phyloP scores from a whole-genome alignment of 2,888 invertebrate species.

The Diarsia brunnea region DNA sequence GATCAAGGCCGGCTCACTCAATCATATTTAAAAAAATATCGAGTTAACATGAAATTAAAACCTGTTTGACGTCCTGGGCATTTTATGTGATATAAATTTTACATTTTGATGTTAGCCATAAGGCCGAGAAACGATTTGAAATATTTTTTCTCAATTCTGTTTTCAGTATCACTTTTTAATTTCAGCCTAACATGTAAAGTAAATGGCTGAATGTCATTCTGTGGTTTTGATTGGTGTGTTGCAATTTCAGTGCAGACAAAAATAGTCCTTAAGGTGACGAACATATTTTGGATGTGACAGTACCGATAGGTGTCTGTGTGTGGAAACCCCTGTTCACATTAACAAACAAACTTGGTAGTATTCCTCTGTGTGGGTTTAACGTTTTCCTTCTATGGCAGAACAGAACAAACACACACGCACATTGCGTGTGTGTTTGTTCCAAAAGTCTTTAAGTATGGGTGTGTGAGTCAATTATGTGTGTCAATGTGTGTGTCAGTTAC shows the following conservation, averaged over 20 bases:
- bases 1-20: no score
- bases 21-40: not conserved
- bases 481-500: conserved; percentile 21
- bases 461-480: conserved; percentile 46
- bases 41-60: not conserved
- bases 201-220: not conserved
- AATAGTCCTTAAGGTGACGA: not conserved
- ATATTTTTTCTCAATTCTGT: not conserved
- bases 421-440: conserved; percentile 12
- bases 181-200: no score
- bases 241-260: not conserved
- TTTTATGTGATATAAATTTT: not conserved
- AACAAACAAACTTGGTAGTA: conserved; percentile 37
- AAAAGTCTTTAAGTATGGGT: conserved; percentile 13
- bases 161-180: not conserved
- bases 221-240: no score
- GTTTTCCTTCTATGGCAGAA: conserved; percentile 40
- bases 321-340: conserved; percentile 26
- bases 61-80: not conserved
- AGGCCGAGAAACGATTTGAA: not conserved
- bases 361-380: conserved; percentile 30
- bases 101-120: not conserved
- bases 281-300: not conserved
- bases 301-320: conserved; percentile 27
- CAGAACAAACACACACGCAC: no score